These are phyloP conservation scores for Frieseomelitta varia DNA, from an alignment of 1,140 invertebrate genomes.

Conservation along the genomic window DNA sequence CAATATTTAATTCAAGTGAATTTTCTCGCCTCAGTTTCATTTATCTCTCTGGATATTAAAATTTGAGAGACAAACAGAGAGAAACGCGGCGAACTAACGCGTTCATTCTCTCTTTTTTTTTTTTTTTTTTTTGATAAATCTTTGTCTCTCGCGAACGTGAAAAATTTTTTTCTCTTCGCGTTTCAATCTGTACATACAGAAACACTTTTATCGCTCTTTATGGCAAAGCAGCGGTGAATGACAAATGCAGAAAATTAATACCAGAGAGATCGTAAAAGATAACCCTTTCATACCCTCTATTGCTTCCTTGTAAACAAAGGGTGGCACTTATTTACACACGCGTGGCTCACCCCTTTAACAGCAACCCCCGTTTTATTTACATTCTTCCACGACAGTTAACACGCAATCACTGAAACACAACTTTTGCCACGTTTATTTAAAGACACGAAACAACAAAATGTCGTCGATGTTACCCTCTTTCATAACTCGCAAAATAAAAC, in stretches of 20 bases:
- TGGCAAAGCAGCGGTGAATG: not conserved
- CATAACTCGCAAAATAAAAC: not conserved
- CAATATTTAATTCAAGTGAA: not conserved
- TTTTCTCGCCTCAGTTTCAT: not conserved
- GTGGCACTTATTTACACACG: conserved; percentile 23
- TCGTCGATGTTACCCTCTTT: not conserved
- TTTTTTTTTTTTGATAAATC: not conserved
- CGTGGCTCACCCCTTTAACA: no score
- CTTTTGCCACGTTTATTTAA: not conserved
- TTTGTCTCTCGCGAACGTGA: not conserved
- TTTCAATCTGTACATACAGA: not conserved
- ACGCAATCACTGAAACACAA: not conserved
- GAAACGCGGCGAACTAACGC: not conserved
- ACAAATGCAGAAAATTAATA: not conserved
- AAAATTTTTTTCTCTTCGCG: not conserved
- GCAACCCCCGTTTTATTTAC: not conserved
- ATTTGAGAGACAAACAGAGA: not conserved
- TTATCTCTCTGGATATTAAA: not conserved
- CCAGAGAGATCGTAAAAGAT: not conserved
- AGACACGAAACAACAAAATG: not conserved
- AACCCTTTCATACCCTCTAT: not conserved
- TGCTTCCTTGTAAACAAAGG: conserved; percentile 12
- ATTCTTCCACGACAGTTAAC: not conserved
- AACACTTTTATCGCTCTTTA: not conserved
- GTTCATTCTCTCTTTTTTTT: not conserved